Evolutionary conservation across 1,140 invertebrate genomes (phyloP).

Genomic region (Phenacoccus solenopsis): DNA sequence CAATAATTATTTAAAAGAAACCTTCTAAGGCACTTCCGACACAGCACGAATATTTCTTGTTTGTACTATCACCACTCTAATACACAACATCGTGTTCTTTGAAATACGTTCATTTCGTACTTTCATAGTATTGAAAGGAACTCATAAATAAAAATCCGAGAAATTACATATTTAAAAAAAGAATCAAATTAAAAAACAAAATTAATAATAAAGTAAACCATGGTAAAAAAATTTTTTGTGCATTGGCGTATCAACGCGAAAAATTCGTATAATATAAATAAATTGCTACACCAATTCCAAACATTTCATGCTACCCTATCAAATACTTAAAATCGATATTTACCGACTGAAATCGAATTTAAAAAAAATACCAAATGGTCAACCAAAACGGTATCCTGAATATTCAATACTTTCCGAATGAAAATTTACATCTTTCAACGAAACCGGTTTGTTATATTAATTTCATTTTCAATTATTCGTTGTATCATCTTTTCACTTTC

Average conservation of each 20-base stretch:
- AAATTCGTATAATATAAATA: not conserved
- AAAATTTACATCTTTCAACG: no score
- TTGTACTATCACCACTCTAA: conserved; percentile 9
- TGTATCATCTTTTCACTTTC: no score
- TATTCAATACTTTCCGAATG: no score
- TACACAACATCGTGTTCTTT: not conserved
- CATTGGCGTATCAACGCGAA: not conserved
- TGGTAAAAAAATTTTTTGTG: not conserved
- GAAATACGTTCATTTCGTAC: not conserved
- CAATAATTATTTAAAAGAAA: not conserved
- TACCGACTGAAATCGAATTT: no score
- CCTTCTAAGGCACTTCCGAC: conserved; percentile 9
- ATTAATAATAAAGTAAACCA: not conserved
- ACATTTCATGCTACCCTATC: not conserved
- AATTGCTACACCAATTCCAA: not conserved
- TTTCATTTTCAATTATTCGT: no score
- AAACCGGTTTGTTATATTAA: no score
- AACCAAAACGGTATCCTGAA: no score
- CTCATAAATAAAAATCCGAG: not conserved
- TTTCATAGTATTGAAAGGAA: not conserved
- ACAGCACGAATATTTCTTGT: conserved; percentile 12
- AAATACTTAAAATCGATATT: no score
- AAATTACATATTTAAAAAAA: no score
- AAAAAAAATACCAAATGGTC: no score
- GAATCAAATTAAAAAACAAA: not conserved